Base-by-base conservation (phyloP, 2,888 invertebrate species). In the Chalcis sispes region DNA sequence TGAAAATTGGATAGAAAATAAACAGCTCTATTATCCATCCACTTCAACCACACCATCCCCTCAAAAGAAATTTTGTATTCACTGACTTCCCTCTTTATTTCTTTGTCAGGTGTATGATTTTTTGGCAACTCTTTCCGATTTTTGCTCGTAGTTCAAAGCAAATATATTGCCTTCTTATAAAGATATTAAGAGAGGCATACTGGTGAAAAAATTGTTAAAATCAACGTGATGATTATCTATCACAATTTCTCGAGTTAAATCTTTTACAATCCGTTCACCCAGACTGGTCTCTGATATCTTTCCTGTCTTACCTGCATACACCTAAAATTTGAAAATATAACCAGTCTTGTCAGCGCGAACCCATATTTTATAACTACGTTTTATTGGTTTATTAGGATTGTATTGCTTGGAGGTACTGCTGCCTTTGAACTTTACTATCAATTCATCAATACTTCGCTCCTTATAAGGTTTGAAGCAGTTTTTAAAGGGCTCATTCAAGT, bases 1-100 rank as follows among this genome's bases (percentile, higher is more conserved):
- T 81, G 81, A 58, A 80, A 80, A 52, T 79, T 81, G 40, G 81
- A 81, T 66, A 78, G 66, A 20, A 84, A 77, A 69, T 72, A 73
- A 18, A 82, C 82, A 36, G 76, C 20, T 78, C 83, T 81, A 13
- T 75, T 81, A 25, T 84, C 85, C 56, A 81, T 79, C 76, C 84
- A 83, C 8, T 48, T 42, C 46, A 46, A 46, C 46, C 46, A 46
- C 4, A 46, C 46, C 58, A 85, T 74, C n/a, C 81, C 81, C 52
- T 83, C 77, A 54, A 81, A 78, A 75, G 65, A 77, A 25, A 58
- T 75, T 13, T 73, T 78, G 77, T 61, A 80, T 77, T 85, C 82
- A 52, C 27, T 80, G 56, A 83, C 79, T 50, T 80, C 80, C 27
- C 50, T 78, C 72, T 67, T 61, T 64, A 85, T 59, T 20, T 75